These are phyloP conservation scores for Myotis yumanensis DNA, from an alignment of 2,113 vertebrate species.

Conservation along the genomic window DNA sequence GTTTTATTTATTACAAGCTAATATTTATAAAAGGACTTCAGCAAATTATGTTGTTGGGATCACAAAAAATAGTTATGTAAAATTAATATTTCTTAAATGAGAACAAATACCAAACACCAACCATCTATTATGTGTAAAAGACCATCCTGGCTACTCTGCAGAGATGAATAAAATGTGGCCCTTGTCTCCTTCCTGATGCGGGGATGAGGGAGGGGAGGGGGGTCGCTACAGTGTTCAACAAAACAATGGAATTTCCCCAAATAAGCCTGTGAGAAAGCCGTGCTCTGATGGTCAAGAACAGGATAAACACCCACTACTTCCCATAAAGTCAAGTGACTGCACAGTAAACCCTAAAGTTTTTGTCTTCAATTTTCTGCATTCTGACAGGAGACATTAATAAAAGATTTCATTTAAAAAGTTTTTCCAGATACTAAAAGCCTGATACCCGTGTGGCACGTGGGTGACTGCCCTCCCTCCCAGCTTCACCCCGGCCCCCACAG, in stretches of 20 bases:
- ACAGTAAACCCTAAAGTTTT: not conserved
- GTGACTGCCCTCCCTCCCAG: not conserved
- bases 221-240: not conserved
- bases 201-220: accelerated
- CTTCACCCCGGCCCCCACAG: not conserved
- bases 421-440: not conserved
- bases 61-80: not conserved
- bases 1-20: not conserved
- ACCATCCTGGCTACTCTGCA: not conserved
- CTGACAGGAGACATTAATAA: not conserved
- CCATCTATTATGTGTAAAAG: not conserved
- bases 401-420: not conserved
- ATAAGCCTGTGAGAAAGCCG: not conserved
- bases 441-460: not conserved
- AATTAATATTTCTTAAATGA: not conserved
- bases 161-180: not conserved
- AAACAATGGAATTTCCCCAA: not conserved
- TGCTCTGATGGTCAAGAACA: not conserved
- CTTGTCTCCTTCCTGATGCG: not conserved
- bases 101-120: not conserved
- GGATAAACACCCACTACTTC: not conserved
- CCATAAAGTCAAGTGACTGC: not conserved
- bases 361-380: not conserved
- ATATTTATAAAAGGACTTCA: not conserved
- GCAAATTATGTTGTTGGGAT: not conserved